Evolutionary conservation across 35 echinoderm and acorn worm genomes (phyloP).

Genomic region (Heliocidaris erythrogramma): DNA sequence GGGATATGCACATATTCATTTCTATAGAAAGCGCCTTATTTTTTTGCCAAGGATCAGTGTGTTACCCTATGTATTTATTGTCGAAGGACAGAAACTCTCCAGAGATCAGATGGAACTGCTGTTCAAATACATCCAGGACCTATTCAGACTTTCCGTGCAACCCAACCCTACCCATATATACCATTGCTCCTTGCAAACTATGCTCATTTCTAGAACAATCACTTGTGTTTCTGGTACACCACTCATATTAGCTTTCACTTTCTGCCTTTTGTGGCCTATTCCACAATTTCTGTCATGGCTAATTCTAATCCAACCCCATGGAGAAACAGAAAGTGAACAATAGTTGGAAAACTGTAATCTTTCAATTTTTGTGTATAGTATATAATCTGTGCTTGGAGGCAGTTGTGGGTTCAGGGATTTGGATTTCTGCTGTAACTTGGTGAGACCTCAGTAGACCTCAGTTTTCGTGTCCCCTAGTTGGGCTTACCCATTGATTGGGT

Average conservation of each 20-base stretch:
- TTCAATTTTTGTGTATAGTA: not conserved
- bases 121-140: not conserved
- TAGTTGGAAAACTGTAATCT: not conserved
- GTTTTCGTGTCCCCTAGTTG: not conserved
- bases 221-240: not conserved
- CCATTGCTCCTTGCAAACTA: not conserved
- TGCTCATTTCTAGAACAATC: constrained; percentile 18
- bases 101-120: constrained; percentile 7
- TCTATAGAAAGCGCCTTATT: not conserved
- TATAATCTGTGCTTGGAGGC: not conserved
- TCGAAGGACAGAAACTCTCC: not conserved
- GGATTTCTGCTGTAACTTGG: not conserved
- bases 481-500: not conserved
- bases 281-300: not conserved
- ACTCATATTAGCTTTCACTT: not conserved
- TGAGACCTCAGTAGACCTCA: not conserved
- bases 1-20: too few relatives aligned
- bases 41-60: not conserved
- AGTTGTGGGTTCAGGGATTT: not conserved
- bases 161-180: not conserved
- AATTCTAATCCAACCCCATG: not conserved
- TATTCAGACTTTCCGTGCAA: not conserved
- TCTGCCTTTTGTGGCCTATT: not conserved
- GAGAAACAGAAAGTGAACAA: not conserved
- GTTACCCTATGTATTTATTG: not conserved